phyloP scores from a whole-genome alignment of 1,140 invertebrate genomes.

The Drosophila repleta region DNA sequence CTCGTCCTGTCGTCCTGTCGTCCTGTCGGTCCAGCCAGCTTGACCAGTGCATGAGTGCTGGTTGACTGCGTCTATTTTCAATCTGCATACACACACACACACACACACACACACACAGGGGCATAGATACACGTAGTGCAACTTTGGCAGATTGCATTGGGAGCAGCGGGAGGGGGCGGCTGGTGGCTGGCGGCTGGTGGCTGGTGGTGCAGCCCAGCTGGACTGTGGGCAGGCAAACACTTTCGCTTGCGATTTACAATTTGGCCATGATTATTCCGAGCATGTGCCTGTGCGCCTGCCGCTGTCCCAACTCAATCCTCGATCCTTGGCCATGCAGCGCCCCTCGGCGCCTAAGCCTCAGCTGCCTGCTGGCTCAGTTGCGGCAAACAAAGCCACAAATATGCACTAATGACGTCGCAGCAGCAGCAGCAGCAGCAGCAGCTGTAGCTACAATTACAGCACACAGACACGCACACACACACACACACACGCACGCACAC shows the following conservation, averaged over 20 bases:
- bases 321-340: not conserved
- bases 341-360: conserved; percentile 1
- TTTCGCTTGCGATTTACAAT: conserved; percentile 80
- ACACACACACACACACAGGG: conserved; percentile 20
- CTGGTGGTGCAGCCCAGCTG: too few species aligned
- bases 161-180: not conserved
- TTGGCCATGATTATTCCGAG: conserved; percentile 81
- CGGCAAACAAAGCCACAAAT: conserved; percentile 83
- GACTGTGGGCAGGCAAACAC: conserved; percentile 63
- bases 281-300: conserved; percentile 61
- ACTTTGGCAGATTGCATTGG: conserved; percentile 13
- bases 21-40: too few species aligned
- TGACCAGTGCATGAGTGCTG: conserved; percentile 61
- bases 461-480: conserved; percentile 18
- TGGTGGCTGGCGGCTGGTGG: not conserved
- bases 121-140: conserved; percentile 20
- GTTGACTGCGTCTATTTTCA: conserved; percentile 71
- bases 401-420: conserved; percentile 81
- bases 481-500: not conserved
- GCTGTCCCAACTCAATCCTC: not conserved
- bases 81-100: conserved; percentile 58
- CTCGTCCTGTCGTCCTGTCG: not conserved
- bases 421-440: conserved; percentile 21
- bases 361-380: conserved; percentile 60
- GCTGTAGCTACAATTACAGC: conserved; percentile 43